Conservation (phyloP, 2,888 invertebrate genomes). For the Amblyjoppa proteus region DNA sequence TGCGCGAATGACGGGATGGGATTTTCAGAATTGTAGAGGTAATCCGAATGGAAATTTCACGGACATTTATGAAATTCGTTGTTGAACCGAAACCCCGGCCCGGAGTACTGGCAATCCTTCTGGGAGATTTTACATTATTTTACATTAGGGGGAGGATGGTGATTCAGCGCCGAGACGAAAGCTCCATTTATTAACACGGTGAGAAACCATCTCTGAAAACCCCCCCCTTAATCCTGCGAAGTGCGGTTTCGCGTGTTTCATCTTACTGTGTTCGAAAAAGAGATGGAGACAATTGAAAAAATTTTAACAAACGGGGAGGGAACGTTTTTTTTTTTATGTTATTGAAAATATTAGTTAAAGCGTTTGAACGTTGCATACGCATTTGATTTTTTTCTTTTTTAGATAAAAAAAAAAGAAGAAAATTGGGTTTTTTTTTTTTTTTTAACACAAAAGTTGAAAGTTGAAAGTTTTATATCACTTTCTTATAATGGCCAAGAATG, state of each 20-base stretch:
- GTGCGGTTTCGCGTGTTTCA: neutral
- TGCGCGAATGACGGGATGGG: neutral
- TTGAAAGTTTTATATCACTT: too few relatives aligned
- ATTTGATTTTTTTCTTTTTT: too few relatives aligned
- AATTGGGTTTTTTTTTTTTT: too few relatives aligned
- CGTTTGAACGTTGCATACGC: too few relatives aligned
- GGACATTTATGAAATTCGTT: slow-evolving; percentile 59
- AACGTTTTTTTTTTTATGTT: too few relatives aligned
- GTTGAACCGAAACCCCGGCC: slow-evolving; percentile 32
- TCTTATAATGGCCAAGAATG: too few relatives aligned
- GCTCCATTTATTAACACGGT: neutral
- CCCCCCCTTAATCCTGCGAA: neutral
- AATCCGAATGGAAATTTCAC: slow-evolving; percentile 62
- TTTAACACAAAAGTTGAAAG: too few relatives aligned
- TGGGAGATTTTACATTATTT: slow-evolving; percentile 26
- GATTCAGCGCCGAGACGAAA: slow-evolving; percentile 3
- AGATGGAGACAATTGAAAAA: too few relatives aligned
- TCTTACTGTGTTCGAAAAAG: too few relatives aligned
- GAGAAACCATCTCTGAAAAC: neutral
- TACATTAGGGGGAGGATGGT: neutral
- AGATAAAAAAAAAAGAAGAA: too few relatives aligned
- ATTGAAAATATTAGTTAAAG: too few relatives aligned
- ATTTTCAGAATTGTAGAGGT: slow-evolving; percentile 47
- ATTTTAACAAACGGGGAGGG: too few relatives aligned
- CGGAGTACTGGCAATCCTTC: slow-evolving; percentile 9